Percentiles rank a stretch among this genome's conserved stretches.
phyloP scores from a whole-genome alignment of 1,140 invertebrate species.

The Papilio dardanus region DNA sequence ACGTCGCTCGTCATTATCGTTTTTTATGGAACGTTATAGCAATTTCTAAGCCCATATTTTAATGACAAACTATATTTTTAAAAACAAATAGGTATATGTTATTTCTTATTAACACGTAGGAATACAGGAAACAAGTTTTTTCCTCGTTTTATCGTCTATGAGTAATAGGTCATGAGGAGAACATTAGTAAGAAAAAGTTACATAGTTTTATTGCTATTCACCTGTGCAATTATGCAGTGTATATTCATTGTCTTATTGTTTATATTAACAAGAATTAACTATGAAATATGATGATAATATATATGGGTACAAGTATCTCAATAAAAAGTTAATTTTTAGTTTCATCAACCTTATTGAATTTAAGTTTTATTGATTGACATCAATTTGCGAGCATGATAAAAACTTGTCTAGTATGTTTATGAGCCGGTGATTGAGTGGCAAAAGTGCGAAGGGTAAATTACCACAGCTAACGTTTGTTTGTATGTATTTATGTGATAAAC shows the following conservation, averaged over 20 bases:
- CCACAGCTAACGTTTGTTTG: not conserved
- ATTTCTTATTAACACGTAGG: too few relatives aligned
- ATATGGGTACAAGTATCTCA: not conserved
- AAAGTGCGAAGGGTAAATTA: constrained; percentile 13
- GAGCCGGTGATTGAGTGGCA: not conserved
- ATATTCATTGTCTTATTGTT: not conserved
- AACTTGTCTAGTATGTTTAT: not conserved
- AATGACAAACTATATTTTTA: too few relatives aligned
- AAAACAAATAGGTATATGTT: too few relatives aligned
- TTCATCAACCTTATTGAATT: not conserved
- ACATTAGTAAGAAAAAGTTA: not conserved
- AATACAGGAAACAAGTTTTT: not conserved
- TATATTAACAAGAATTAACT: constrained; percentile 11
- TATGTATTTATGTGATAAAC: not conserved
- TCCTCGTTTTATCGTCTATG: not conserved
- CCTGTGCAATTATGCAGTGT: not conserved
- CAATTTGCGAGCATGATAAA: not conserved
- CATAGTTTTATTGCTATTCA: not conserved
- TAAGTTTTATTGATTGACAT: not conserved
- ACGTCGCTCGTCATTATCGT: too few relatives aligned
- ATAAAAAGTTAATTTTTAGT: not conserved
- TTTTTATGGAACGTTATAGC: too few relatives aligned
- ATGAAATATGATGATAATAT: not conserved
- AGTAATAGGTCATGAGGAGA: not conserved
- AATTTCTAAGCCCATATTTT: too few relatives aligned